Evolutionary conservation across 2,797 vertebrate genomes (phyloP).

Genomic region (Chaetodon trifasciatus): DNA sequence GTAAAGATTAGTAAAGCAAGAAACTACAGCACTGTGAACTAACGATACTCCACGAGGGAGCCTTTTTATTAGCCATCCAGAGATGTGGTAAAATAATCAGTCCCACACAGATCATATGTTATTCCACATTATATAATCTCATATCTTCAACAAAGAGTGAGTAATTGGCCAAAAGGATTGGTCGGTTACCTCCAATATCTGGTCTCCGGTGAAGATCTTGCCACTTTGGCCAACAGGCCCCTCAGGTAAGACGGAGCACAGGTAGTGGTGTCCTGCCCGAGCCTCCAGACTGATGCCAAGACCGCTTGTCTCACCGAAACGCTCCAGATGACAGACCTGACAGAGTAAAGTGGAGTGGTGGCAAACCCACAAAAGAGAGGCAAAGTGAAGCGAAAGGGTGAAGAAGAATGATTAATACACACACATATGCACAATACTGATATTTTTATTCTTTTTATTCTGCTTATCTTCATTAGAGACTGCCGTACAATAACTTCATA

Average conservation of each 20-base stretch:
- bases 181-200: conserved; percentile 91
- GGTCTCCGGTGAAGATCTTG: conserved; percentile 90
- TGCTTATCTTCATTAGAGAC: neutral
- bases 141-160: conserved; percentile 9
- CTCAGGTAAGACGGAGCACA: conserved; percentile 93
- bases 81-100: conserved; percentile 24
- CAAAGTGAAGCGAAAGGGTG: neutral
- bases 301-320: conserved; percentile 93
- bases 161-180: neutral
- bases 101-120: neutral
- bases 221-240: conserved; percentile 92
- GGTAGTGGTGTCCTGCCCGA: conserved; percentile 92
- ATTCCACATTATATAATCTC: neutral
- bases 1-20: neutral
- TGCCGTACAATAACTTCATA: conserved; percentile 92
- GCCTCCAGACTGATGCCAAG: conserved; percentile 95
- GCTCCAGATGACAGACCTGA: conserved; percentile 92
- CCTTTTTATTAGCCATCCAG: conserved; percentile 1
- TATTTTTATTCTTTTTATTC: neutral
- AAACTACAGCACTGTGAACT: neutral
- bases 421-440: neutral
- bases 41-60: neutral
- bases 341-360: neutral
- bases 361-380: neutral
- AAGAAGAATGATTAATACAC: neutral